Percentiles rank a stretch among this genome's conserved stretches.
Evolutionary conservation across 2,888 invertebrate genomes (phyloP).

Genomic region (Meloe dianella): DNA sequence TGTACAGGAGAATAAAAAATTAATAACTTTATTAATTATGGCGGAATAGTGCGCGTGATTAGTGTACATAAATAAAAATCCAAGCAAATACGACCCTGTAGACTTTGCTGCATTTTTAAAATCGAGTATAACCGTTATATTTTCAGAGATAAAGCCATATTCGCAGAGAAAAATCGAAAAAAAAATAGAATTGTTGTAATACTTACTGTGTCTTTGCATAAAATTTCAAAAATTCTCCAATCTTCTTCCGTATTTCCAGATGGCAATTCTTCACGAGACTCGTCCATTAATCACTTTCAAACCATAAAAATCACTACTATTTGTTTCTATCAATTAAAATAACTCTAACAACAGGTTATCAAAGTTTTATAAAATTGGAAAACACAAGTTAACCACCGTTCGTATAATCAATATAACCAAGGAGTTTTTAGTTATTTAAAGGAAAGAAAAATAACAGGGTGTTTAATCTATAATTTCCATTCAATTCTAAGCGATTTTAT

Average conservation of each 20-base stretch:
- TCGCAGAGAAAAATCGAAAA: neutral
- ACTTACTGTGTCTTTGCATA: conserved; percentile 69
- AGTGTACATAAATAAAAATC: too few species aligned
- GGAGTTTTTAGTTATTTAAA: conserved; percentile 39
- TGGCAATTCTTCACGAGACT: conserved; percentile 37
- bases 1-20: too few species aligned
- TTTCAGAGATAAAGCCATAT: too few species aligned
- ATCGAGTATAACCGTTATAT: too few species aligned
- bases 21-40: too few species aligned
- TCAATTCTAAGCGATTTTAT: neutral
- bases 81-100: too few species aligned
- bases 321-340: neutral
- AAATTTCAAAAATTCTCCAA: conserved; percentile 75
- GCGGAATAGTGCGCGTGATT: too few species aligned
- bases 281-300: neutral
- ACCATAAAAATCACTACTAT: neutral
- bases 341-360: neutral
- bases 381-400: conserved; percentile 36
- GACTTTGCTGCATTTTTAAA: too few species aligned
- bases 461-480: neutral
- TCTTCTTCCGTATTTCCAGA: conserved; percentile 68
- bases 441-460: conserved; percentile 12
- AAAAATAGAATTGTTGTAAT: conserved; percentile 19
- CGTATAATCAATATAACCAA: conserved; percentile 56
- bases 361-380: neutral